A percentile compares a stretch with the other conserved stretches of the same genome.
These are phyloP conservation scores for Laspeyria flexula DNA, from an alignment of 2,888 invertebrate genomes.

Conservation along the genomic window DNA sequence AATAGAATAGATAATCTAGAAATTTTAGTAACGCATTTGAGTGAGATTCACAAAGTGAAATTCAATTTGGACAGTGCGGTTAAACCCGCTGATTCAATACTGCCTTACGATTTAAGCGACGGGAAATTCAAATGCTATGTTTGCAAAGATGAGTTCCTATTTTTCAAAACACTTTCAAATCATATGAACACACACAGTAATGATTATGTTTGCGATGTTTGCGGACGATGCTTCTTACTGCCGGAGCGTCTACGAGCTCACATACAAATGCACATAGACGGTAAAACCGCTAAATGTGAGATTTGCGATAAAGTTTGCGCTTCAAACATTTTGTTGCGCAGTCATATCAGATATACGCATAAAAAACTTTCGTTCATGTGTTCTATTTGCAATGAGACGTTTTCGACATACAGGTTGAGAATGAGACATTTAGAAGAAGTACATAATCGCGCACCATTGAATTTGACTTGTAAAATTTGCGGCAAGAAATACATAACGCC, in stretches of 20 bases:
- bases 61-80: constrained; percentile 29
- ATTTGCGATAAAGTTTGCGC: constrained; percentile 34
- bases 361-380: constrained; percentile 48
- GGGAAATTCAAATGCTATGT: constrained; percentile 38
- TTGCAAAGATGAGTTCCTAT: constrained; percentile 58
- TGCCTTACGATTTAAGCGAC: constrained; percentile 40
- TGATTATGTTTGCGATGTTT: constrained; percentile 70
- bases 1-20: constrained; percentile 27
- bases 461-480: constrained; percentile 41
- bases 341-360: constrained; percentile 56
- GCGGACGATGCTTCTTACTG: constrained; percentile 68
- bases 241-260: constrained; percentile 38
- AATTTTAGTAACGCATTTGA: constrained; percentile 37
- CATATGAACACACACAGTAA: constrained; percentile 75
- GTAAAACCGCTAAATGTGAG: constrained; percentile 28
- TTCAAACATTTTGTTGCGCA: constrained; percentile 21
- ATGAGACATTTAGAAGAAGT: constrained; percentile 36
- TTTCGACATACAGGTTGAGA: constrained; percentile 19
- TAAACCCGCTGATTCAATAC: constrained; percentile 39
- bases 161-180: constrained; percentile 58
- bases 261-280: constrained; percentile 18
- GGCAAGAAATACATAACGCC: constrained; percentile 30
- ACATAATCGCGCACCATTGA: constrained; percentile 30
- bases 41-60: constrained; percentile 28
- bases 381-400: constrained; percentile 37